phyloP scores from a whole-genome alignment of 2,888 invertebrate genomes.

The Gymnosoma rotundatum region DNA sequence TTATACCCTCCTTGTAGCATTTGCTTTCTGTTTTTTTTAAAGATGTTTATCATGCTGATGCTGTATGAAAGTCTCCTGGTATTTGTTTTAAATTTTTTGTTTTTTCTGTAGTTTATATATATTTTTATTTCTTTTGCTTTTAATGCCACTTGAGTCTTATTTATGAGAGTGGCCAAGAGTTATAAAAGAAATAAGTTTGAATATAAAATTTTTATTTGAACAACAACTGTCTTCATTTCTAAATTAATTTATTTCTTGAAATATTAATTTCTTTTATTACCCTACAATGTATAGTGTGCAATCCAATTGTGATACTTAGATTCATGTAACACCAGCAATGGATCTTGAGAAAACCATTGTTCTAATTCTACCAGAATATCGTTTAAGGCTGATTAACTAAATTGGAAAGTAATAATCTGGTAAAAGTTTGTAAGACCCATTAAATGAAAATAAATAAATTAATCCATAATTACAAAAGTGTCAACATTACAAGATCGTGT shows the following conservation, averaged over 20 bases:
- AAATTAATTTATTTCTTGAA: slow-evolving; percentile 9
- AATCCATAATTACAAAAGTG: no score
- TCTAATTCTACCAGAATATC: background rate
- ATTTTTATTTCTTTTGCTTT: slow-evolving; percentile 4
- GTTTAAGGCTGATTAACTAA: no score
- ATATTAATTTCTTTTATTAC: slow-evolving; percentile 9
- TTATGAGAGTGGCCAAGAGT: slow-evolving; percentile 54
- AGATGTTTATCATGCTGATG: slow-evolving; percentile 58
- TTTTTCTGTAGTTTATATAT: slow-evolving; percentile 9
- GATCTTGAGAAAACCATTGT: background rate
- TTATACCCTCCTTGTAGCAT: slow-evolving; percentile 20
- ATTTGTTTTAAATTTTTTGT: slow-evolving; percentile 34
- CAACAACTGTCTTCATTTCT: slow-evolving; percentile 20
- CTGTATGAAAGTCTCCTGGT: slow-evolving; percentile 47
- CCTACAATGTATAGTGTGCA: background rate
- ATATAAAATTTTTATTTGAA: background rate
- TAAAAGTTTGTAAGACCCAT: no score
- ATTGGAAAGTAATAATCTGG: no score
- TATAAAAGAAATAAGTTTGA: slow-evolving; percentile 10
- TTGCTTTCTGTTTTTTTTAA: slow-evolving; percentile 23
- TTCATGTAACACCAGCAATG: background rate
- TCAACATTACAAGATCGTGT: no score
- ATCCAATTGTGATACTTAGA: background rate
- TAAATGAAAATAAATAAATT: no score
- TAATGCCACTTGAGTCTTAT: slow-evolving; percentile 61